Evolutionary conservation across 2,113 vertebrate species (phyloP).

Genomic region (Rousettus leschenaultii): DNA sequence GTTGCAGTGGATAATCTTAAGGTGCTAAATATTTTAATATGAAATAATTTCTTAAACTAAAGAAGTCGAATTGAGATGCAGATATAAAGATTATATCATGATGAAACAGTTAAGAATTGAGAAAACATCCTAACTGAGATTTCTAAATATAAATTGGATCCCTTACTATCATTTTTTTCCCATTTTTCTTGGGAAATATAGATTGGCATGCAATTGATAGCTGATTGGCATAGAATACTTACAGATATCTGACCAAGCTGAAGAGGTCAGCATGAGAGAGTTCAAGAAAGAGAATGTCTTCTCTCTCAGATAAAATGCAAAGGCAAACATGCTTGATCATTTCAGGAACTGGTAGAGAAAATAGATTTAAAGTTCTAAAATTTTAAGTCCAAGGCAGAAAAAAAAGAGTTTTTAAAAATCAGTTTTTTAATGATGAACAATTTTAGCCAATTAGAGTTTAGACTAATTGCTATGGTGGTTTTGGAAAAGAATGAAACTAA

Average conservation of each 20-base stretch:
- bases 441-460: conserved; percentile 74
- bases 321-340: background rate
- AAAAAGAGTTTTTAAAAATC: conserved; percentile 37
- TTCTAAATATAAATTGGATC: conserved; percentile 5
- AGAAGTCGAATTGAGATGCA: background rate
- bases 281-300: background rate
- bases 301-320: background rate
- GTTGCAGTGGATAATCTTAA: background rate
- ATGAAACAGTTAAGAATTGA: background rate
- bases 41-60: conserved; percentile 11
- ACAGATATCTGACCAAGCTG: background rate
- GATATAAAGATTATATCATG: background rate
- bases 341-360: conserved; percentile 28
- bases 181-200: background rate
- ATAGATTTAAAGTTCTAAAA: conserved; percentile 43
- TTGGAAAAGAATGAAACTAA: conserved; percentile 74
- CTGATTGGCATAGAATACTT: background rate
- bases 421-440: conserved; percentile 62
- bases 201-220: background rate
- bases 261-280: background rate
- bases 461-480: conserved; percentile 73
- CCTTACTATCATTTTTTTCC: background rate
- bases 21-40: background rate
- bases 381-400: conserved; percentile 40
- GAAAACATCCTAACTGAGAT: background rate